phyloP scores from a whole-genome alignment of 2,113 vertebrate genomes.

The Hippocampus comes region DNA sequence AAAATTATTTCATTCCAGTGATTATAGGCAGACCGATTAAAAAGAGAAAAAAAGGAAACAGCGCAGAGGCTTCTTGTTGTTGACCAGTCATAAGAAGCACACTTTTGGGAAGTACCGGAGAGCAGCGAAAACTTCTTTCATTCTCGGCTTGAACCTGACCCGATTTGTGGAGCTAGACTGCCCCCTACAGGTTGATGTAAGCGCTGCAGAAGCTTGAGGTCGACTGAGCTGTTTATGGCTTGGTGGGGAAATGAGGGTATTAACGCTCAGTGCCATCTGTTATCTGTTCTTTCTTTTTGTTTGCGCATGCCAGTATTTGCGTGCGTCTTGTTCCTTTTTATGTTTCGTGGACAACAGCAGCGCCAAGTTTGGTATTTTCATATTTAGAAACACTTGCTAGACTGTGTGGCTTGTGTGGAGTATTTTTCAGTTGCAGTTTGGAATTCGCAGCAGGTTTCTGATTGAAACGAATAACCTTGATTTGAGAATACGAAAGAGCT shows the following conservation, averaged over 20 bases:
- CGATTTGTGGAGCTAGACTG: slow-evolving; percentile 53
- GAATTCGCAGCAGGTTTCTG: background rate
- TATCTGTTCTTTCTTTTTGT: slow-evolving; percentile 7
- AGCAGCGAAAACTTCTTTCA: slow-evolving; percentile 28
- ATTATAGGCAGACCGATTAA: background rate
- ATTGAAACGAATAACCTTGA: background rate
- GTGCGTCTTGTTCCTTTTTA: background rate
- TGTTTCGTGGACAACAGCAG: background rate
- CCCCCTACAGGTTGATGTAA: slow-evolving; percentile 54
- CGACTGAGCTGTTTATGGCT: background rate
- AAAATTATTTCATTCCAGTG: no score
- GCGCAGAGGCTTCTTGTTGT: background rate
- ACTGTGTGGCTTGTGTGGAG: no score
- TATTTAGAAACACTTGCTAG: background rate
- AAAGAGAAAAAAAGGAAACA: background rate
- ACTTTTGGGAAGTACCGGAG: slow-evolving; percentile 19
- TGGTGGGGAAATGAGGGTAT: background rate
- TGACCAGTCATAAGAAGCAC: slow-evolving; percentile 35
- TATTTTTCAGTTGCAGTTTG: background rate
- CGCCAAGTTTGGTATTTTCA: background rate
- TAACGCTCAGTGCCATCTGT: background rate
- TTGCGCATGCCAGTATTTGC: slow-evolving; percentile 1
- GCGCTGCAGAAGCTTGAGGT: background rate
- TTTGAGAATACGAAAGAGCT: slow-evolving; percentile 22
- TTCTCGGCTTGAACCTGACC: slow-evolving; percentile 37